Evolutionary conservation across 92 coral and sea anemone species (phyloP).

Genomic region (Epizoanthus fatuus): DNA sequence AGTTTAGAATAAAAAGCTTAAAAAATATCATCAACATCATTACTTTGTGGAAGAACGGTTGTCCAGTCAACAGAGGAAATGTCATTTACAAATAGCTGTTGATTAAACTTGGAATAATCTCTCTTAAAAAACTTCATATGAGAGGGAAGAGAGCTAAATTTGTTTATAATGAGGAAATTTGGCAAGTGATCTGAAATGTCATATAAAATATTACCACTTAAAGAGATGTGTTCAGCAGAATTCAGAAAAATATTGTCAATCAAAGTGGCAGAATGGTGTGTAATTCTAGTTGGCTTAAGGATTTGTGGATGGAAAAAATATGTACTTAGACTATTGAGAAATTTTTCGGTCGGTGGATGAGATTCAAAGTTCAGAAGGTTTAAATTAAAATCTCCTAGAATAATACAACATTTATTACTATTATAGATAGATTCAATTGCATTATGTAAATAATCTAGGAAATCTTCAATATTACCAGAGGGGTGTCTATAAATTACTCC

Average conservation of each 20-base stretch:
- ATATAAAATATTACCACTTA: conserved; percentile 63
- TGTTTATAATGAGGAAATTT: conserved; percentile 60
- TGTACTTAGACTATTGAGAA: conserved; percentile 53
- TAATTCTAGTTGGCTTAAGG: conserved; percentile 59
- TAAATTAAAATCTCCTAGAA: conserved; percentile 51
- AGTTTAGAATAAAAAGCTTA: conserved; percentile 27
- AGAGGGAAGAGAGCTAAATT: conserved; percentile 39
- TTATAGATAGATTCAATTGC: not conserved
- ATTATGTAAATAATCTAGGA: conserved; percentile 9
- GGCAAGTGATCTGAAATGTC: conserved; percentile 70
- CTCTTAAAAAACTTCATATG: conserved; percentile 38
- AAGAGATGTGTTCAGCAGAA: conserved; percentile 56
- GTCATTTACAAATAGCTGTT: conserved; percentile 34
- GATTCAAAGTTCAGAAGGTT: conserved; percentile 55
- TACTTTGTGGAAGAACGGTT: conserved; percentile 5
- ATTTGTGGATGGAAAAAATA: conserved; percentile 65
- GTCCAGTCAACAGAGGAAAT: conserved; percentile 29
- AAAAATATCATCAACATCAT: conserved; percentile 17
- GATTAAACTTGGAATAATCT: conserved; percentile 50
- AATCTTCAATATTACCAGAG: conserved; percentile 1
- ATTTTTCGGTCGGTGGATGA: conserved; percentile 63
- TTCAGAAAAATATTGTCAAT: conserved; percentile 76
- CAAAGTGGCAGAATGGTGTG: conserved; percentile 68
- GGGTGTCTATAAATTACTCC: conserved; percentile 18
- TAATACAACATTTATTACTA: conserved; percentile 21